Evolutionary conservation across 2,888 invertebrate genomes (phyloP).

Genomic region (Lypha dubia): DNA sequence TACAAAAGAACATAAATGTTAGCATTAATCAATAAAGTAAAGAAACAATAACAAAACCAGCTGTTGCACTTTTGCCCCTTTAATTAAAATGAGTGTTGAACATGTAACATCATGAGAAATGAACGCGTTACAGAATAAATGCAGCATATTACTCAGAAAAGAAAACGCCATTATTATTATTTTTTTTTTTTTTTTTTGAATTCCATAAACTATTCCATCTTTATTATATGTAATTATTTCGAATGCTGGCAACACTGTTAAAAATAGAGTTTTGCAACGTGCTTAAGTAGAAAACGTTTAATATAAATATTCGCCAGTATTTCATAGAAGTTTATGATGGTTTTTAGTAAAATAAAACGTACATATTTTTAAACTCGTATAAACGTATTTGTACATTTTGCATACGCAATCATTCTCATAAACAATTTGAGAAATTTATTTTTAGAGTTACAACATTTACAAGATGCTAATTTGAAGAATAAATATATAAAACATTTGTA

Average conservation of each 20-base stretch:
- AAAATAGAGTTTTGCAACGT: conserved; percentile 54
- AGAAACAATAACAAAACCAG: too few species aligned
- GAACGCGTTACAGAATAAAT: too few species aligned
- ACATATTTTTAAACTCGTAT: neutral
- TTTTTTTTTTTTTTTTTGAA: too few species aligned
- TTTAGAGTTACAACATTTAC: conserved; percentile 22
- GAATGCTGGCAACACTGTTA: neutral
- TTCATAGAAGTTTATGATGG: conserved; percentile 17
- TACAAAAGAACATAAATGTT: too few species aligned
- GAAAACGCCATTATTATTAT: too few species aligned
- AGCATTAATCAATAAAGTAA: too few species aligned
- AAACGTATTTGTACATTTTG: neutral
- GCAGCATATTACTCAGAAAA: too few species aligned
- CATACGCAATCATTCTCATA: neutral
- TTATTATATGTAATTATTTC: neutral
- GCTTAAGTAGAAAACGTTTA: conserved; percentile 69
- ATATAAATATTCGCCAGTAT: conserved; percentile 48
- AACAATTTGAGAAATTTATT: conserved; percentile 20
- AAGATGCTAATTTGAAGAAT: conserved; percentile 27
- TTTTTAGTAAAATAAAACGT: neutral
- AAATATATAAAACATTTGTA: neutral
- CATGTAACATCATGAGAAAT: too few species aligned
- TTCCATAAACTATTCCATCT: neutral
- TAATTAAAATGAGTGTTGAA: too few species aligned
- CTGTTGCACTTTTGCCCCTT: too few species aligned